Evolutionary conservation across 1,140 invertebrate species (phyloP), one percentile per base, ranked within the genome.

Genomic region (Bradynema listronoti): DNA sequence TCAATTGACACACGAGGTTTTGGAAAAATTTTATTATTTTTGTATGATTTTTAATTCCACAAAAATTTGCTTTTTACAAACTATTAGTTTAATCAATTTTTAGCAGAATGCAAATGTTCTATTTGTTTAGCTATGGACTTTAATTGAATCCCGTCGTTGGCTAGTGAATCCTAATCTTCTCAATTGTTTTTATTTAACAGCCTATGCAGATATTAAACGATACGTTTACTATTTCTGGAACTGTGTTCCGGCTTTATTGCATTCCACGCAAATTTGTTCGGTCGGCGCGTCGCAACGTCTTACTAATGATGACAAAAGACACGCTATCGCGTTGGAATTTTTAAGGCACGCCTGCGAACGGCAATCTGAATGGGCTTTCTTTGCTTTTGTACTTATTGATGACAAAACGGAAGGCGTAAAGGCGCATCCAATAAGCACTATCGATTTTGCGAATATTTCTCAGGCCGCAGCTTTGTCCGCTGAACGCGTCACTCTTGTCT

Each of bases 181-280:
- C 27, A 70, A 65, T 32, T 16, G 29, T 19, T 65, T 65, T 34
- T 59, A 50, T 19, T 49, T 66, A 19, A 66, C 68, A 27, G 65
- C 58, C 4, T 66, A 39, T 53, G 66, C 66, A 6, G 65, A 67
- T 45, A 29, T 67, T 19, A 67, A 67, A 42, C 60, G 71, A 7
- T 67, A 61, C 29, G 7, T 33, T 9, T 67, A 67, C 33, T 71
- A 56, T 27, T 71, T 51, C 34, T 56, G 62, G 61, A 51, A 68
- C 46, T 69, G 66, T 46, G 47, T 53, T 19, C 65, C 65, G 30
- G 65, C 61, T 16, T 36, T 67, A 6, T 25, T 71, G 7, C 71
- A 55, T 50, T 68, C 65, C 2, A 45, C 32, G 30, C 24, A 56
- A n/a, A 29, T 69, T 4, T 4, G 19, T 24, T 19, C 43, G 16